phyloP scores from a whole-genome alignment of 2,113 vertebrate species.

The Hippotragus niger region DNA sequence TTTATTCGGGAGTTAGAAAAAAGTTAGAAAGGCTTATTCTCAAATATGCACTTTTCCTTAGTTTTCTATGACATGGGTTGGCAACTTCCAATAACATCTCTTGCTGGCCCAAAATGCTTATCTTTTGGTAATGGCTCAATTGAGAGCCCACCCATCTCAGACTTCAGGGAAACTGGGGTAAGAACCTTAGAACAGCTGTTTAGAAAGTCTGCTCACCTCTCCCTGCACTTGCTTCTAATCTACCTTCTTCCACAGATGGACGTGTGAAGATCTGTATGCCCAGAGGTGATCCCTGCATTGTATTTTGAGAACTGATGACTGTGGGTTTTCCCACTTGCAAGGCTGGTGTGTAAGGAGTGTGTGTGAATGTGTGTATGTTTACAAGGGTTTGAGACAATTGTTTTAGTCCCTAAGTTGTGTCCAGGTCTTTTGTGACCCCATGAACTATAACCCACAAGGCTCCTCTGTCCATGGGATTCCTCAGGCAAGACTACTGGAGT shows the following conservation, averaged over 20 bases:
- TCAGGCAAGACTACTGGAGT: background rate
- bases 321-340: background rate
- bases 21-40: constrained; percentile 8
- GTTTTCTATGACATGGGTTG: background rate
- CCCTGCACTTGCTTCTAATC: background rate
- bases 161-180: background rate
- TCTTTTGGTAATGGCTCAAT: background rate
- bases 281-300: background rate
- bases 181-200: background rate
- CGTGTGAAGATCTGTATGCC: background rate
- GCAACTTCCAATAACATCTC: background rate
- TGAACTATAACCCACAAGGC: background rate
- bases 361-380: background rate
- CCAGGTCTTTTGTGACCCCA: background rate
- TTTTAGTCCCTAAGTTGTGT: background rate
- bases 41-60: background rate
- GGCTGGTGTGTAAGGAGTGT: background rate
- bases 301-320: background rate
- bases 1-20: background rate
- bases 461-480: background rate
- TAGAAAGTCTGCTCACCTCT: background rate
- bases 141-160: background rate
- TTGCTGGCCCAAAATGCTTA: background rate
- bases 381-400: background rate
- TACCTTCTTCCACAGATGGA: background rate